Evolutionary conservation across 2,797 vertebrate species (phyloP).

Genomic region (Girardinus metallicus): DNA sequence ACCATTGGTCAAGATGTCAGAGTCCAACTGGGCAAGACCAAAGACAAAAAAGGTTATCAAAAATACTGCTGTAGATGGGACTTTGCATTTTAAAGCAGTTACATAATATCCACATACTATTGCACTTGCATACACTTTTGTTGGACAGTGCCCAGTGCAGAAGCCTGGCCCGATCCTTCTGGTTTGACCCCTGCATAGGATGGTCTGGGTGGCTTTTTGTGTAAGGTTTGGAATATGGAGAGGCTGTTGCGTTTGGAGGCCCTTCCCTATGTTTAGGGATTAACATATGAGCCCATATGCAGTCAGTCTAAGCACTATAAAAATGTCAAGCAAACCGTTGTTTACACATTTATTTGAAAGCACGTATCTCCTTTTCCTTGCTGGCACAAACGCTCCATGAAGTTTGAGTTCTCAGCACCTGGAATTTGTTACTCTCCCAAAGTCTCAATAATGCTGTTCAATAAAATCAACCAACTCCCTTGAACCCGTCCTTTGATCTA

Average conservation of each 20-base stretch:
- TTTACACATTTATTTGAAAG: constrained; percentile 64
- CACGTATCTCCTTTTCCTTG: constrained; percentile 65
- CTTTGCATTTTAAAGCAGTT: constrained; percentile 71
- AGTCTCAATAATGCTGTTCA: constrained; percentile 30
- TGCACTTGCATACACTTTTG: constrained; percentile 83
- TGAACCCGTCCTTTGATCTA: constrained; percentile 23
- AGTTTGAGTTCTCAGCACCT: constrained; percentile 67
- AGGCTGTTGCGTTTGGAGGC: constrained; percentile 48
- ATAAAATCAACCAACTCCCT: constrained; percentile 19
- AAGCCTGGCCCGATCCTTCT: constrained; percentile 80
- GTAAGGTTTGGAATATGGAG: constrained; percentile 59
- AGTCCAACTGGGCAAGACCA: constrained; percentile 76
- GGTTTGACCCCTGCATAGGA: constrained; percentile 61
- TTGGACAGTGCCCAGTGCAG: constrained; percentile 80
- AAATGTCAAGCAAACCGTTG: constrained; percentile 33
- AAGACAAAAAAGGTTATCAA: constrained; percentile 68
- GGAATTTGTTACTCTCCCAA: constrained; percentile 44
- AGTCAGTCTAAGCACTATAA: constrained; percentile 51
- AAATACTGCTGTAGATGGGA: constrained; percentile 62
- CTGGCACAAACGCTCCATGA: constrained; percentile 32
- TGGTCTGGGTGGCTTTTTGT: constrained; percentile 50
- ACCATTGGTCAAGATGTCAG: constrained; percentile 86
- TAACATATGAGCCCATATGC: constrained; percentile 50
- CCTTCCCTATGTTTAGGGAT: constrained; percentile 50
- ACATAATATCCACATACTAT: constrained; percentile 82